phyloP scores from a whole-genome alignment of 2,888 invertebrate species.

The Erebia palarica region DNA sequence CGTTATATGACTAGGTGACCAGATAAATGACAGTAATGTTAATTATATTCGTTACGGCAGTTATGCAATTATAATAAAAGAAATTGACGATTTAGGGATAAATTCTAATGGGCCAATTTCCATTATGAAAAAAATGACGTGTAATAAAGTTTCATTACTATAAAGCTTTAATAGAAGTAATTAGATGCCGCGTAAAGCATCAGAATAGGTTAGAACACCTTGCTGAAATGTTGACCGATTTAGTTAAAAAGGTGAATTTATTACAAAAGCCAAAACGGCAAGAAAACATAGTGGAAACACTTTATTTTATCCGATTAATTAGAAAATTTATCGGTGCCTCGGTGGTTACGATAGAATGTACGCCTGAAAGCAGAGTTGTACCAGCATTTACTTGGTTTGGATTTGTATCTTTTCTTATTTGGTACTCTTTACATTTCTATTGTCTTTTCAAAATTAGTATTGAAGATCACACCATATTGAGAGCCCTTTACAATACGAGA shows the following conservation, averaged over 20 bases:
- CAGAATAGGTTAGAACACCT: neutral
- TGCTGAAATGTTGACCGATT: slow-evolving; percentile 22
- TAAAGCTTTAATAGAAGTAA: neutral
- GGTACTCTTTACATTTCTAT: slow-evolving; percentile 53
- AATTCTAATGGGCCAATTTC: neutral
- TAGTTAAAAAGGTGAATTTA: slow-evolving; percentile 23
- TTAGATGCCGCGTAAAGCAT: neutral
- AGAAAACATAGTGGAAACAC: slow-evolving; percentile 54
- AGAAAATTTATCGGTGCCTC: slow-evolving; percentile 53
- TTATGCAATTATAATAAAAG: neutral
- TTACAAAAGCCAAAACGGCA: slow-evolving; percentile 43
- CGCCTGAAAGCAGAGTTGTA: slow-evolving; percentile 34
- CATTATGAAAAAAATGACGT: neutral
- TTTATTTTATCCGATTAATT: slow-evolving; percentile 45
- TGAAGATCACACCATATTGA: slow-evolving; percentile 58
- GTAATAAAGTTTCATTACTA: neutral
- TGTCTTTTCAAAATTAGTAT: slow-evolving; percentile 50
- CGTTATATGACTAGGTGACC: neutral
- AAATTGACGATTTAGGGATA: neutral
- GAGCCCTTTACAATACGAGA: slow-evolving; percentile 60
- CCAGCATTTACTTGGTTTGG: slow-evolving; percentile 50
- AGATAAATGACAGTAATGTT: neutral
- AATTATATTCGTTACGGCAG: neutral
- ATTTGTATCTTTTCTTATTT: slow-evolving; percentile 46
- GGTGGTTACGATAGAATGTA: slow-evolving; percentile 41